phyloP scores from a whole-genome alignment of 1,140 invertebrate genomes.

The Magallana ariakensis region DNA sequence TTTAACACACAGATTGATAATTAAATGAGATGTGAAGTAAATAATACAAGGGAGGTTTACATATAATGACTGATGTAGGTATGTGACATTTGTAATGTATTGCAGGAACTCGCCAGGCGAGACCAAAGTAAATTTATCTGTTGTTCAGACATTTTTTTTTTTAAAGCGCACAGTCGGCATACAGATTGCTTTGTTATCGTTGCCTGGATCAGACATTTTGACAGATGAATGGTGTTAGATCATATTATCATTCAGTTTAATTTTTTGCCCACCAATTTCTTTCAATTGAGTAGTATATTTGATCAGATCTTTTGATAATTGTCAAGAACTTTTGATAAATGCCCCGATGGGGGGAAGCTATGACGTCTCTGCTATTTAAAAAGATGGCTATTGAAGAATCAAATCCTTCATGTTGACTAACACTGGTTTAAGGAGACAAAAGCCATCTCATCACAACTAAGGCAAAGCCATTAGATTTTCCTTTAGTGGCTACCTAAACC shows the following conservation, averaged over 20 bases:
- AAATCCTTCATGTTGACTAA: conserved; percentile 28
- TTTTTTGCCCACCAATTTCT: conserved; percentile 36
- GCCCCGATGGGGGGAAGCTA: neutral
- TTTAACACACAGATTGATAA: conserved; percentile 35
- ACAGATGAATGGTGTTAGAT: conserved; percentile 36
- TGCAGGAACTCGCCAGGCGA: neutral
- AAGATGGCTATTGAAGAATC: neutral
- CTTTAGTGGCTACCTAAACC: neutral
- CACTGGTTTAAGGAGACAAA: conserved; percentile 13
- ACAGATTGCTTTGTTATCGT: conserved; percentile 23
- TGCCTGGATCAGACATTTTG: conserved; percentile 20
- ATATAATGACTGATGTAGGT: conserved; percentile 31
- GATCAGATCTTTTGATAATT: conserved; percentile 19
- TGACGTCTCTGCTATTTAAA: conserved; percentile 1
- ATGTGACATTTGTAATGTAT: conserved; percentile 24
- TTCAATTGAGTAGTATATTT: conserved; percentile 37
- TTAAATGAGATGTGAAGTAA: conserved; percentile 29
- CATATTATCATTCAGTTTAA: conserved; percentile 25
- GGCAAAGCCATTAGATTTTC: neutral
- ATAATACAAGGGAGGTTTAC: neutral
- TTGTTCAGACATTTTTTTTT: neutral
- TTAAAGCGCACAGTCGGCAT: conserved; percentile 4
- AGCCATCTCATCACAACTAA: neutral
- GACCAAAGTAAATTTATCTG: conserved; percentile 16
- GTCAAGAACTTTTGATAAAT: conserved; percentile 8